Evolutionary conservation across 2,797 vertebrate species (phyloP).

Genomic region (Babyrousa celebensis): DNA sequence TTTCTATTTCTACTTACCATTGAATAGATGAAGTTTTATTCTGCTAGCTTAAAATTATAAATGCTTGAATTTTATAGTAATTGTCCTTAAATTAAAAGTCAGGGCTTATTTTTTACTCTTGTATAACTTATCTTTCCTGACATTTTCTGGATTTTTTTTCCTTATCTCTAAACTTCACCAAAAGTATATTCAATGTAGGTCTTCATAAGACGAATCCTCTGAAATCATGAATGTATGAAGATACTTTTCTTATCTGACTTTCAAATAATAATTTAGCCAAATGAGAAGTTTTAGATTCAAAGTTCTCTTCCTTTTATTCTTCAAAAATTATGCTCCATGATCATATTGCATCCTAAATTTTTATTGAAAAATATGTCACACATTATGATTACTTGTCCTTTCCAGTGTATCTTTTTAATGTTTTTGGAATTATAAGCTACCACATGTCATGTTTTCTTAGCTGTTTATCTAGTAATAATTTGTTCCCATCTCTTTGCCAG

Average conservation of each 20-base stretch:
- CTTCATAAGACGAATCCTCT: neutral
- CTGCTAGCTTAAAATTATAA: neutral
- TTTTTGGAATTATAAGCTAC: neutral
- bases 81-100: neutral
- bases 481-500: neutral
- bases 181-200: neutral
- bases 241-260: conserved; percentile 10
- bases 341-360: neutral
- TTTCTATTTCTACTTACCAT: neutral
- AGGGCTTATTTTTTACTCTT: neutral
- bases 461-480: neutral
- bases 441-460: neutral
- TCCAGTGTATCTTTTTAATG: neutral
- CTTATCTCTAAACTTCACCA: neutral
- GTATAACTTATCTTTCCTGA: neutral
- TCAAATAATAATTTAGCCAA: neutral
- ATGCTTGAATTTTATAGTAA: neutral
- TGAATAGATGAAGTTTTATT: neutral
- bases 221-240: neutral
- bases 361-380: neutral
- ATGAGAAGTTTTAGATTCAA: neutral
- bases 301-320: neutral
- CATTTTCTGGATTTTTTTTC: neutral
- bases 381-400: neutral
- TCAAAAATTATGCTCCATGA: neutral